Base-by-base conservation (phyloP, 37 sponge, comb jelly and placozoan species). In the Mnemiopsis leidyi region DNA sequence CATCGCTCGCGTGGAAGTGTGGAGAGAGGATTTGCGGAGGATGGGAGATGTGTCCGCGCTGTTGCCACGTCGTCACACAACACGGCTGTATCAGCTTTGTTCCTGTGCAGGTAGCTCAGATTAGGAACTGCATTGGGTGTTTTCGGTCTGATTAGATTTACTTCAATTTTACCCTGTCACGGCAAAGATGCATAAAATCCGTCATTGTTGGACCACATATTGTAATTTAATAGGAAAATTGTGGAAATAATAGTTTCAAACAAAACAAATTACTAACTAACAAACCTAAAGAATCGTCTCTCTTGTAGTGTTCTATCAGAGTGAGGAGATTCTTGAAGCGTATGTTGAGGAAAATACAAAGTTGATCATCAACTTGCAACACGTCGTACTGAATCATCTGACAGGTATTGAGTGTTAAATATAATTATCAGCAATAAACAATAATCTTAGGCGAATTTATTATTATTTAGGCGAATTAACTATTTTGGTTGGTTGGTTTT, bases 41-140 rank as follows among this genome's bases (percentile, higher is more conserved):
- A 61, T 85, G 90, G 5, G 90, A 85, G 90, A 85, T 40, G 61
- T 85, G 90, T 28, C 90, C 90, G n/a, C 90, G 24, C 35, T 85
- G 90, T 36, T 33, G 35, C 90, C 90, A 85, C 26, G 29, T 25
- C 24, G 90, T 36, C 2, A 85, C 90, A 85, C 90, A 85, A 33
- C 90, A 85, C 2, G 90, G 90, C 29, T 40, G 32, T 23, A 21
- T 26, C 3, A 85, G 90, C 9, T 33, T 39, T 0, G n/a, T n/a
- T 33, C 90, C 90, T 82, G 82, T n/a, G n/a, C 9, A 48, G 61
- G 61, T 48, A 13, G 13, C 9, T 48, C 75, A 71, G 75, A 18
- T 5, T 71, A 71, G 25, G 68, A 67, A 67, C 68, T 67, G 20
- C 13, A 67, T 21, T 13, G 13, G 68, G 18, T 21, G 13, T 67